phyloP scores from a whole-genome alignment of 1,140 invertebrate species.

The Chironomus tepperi region DNA sequence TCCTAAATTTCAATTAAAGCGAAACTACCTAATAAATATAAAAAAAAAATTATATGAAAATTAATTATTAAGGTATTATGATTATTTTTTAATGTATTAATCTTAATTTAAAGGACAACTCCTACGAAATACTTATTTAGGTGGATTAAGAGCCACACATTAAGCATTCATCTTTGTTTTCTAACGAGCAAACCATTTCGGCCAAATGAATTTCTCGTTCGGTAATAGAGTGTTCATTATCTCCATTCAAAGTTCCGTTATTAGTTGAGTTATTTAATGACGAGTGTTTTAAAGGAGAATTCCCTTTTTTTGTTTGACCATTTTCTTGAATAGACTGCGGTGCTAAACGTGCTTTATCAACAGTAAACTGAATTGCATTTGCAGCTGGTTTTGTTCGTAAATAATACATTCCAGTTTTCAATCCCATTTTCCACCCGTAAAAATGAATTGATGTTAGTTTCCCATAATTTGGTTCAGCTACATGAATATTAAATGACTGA shows the following conservation, averaged over 20 bases:
- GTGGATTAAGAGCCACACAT: constrained; percentile 65
- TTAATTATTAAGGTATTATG: too few species aligned
- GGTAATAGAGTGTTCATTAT: constrained; percentile 37
- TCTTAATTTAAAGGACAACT: too few species aligned
- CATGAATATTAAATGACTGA: constrained; percentile 94
- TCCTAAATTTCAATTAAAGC: too few species aligned
- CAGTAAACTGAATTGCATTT: constrained; percentile 95
- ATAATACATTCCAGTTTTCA: constrained; percentile 99
- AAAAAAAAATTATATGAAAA: too few species aligned
- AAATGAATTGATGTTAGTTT: constrained; percentile 98
- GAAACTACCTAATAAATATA: too few species aligned
- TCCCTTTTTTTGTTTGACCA: constrained; percentile 28
- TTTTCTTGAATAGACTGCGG: constrained; percentile 35
- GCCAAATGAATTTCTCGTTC: constrained; percentile 57
- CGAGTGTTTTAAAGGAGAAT: constrained; percentile 26
- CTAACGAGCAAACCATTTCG: constrained; percentile 74
- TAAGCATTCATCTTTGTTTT: constrained; percentile 86
- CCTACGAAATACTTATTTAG: too few species aligned
- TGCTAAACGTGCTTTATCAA: constrained; percentile 77
- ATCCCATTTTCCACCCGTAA: constrained; percentile 90
- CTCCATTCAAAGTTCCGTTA: constrained; percentile 27
- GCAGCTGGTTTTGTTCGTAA: constrained; percentile 93
- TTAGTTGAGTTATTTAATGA: constrained; percentile 22
- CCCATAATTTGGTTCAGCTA: constrained; percentile 86
- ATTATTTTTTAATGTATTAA: too few species aligned